Evolutionary conservation across 2,113 vertebrate species (phyloP).

Genomic region (Penelope pileata): DNA sequence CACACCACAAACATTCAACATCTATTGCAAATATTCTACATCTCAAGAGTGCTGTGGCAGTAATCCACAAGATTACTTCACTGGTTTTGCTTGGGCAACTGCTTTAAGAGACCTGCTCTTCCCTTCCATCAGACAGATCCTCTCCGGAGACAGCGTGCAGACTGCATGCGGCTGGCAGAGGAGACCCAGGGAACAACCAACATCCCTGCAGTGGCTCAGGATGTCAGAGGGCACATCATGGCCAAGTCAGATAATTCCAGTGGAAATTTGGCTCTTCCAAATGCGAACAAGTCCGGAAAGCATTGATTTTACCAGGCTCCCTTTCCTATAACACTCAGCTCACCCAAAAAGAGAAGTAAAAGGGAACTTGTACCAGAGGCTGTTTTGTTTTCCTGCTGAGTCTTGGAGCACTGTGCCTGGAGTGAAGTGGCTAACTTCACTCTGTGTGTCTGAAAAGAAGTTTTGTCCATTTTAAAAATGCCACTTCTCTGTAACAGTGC

Average conservation of each 20-base stretch:
- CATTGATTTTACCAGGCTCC: neutral
- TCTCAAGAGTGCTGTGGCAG: neutral
- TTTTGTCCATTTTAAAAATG: neutral
- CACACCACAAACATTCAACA: neutral
- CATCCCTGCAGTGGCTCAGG: neutral
- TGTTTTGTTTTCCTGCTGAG: neutral
- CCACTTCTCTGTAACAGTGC: neutral
- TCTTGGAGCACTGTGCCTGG: neutral
- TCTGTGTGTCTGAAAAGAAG: neutral
- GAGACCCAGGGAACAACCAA: neutral
- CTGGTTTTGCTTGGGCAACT: neutral
- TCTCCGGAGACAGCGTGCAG: neutral
- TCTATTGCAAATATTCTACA: neutral
- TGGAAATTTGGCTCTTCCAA: neutral
- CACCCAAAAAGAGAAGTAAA: neutral
- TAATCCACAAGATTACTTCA: neutral
- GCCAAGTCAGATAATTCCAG: neutral
- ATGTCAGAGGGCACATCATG: rapidly evolving
- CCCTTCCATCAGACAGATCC: rapidly evolving
- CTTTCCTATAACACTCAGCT: neutral
- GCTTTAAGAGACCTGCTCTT: neutral
- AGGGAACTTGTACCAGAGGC: neutral
- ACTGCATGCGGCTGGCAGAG: neutral
- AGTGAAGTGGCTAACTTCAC: neutral
- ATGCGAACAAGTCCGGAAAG: neutral